These are phyloP conservation scores for Oreonectes daqikongensis DNA, from an alignment of 2,797 vertebrate species.

Conservation along the genomic window DNA sequence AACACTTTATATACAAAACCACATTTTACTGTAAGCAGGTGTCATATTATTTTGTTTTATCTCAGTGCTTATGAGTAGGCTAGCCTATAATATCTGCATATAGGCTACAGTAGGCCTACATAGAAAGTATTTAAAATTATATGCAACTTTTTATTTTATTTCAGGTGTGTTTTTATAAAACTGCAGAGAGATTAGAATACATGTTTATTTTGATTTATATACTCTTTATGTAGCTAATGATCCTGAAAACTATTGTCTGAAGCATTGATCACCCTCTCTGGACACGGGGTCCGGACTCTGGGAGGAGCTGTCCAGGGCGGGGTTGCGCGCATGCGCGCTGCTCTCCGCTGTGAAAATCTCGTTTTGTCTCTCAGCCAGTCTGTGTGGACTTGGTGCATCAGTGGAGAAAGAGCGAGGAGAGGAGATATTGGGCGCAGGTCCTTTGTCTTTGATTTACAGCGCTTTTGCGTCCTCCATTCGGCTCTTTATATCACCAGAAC, in stretches of 20 bases:
- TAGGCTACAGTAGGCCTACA: too few species aligned
- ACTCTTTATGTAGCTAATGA: too few species aligned
- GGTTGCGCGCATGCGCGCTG: constrained; percentile 85
- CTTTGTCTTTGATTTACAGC: constrained; percentile 31
- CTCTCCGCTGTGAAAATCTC: constrained; percentile 59
- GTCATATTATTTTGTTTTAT: too few species aligned
- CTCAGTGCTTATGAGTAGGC: too few species aligned
- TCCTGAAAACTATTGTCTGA: constrained; percentile 11
- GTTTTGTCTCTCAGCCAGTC: constrained; percentile 71
- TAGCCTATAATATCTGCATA: too few species aligned
- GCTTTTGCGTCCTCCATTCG: constrained; percentile 5
- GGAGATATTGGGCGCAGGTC: constrained; percentile 58
- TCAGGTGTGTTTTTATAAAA: not conserved
- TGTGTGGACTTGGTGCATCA: constrained; percentile 79
- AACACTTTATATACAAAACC: not conserved
- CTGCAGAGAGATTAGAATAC: not conserved
- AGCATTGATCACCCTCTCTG: constrained; percentile 22
- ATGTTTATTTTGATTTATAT: not conserved
- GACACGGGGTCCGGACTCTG: constrained; percentile 66
- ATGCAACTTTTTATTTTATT: not conserved
- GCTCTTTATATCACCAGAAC: not conserved
- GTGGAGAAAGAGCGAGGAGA: constrained; percentile 69
- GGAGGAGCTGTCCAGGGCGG: constrained; percentile 80
- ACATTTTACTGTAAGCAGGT: too few species aligned
- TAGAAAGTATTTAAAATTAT: too few species aligned